phyloP scores from a whole-genome alignment of 2,113 vertebrate genomes.

The Semicossyphus pulcher region DNA sequence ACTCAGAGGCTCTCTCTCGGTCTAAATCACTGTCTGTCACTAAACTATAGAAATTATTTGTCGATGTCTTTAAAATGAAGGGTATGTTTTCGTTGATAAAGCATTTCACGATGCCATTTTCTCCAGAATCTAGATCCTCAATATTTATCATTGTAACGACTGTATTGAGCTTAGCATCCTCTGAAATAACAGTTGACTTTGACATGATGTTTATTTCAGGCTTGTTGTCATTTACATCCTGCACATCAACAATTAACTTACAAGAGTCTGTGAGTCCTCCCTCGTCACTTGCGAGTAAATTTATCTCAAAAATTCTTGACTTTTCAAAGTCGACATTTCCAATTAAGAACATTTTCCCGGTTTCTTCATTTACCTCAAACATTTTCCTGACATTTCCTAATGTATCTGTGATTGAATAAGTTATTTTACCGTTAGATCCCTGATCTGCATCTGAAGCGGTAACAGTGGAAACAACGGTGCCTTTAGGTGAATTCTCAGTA shows the following conservation, averaged over 20 bases:
- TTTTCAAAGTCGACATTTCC: constrained; percentile 81
- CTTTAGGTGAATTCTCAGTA: constrained; percentile 68
- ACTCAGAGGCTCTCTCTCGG: constrained; percentile 27
- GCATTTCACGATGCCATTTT: constrained; percentile 72
- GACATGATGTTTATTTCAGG: constrained; percentile 76
- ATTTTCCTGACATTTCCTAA: fast-evolving
- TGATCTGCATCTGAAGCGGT: constrained; percentile 78
- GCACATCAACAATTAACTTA: constrained; percentile 77
- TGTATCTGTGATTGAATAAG: constrained; percentile 71
- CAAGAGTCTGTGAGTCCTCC: constrained; percentile 74
- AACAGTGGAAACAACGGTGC: constrained; percentile 66
- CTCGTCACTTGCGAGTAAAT: constrained; percentile 74
- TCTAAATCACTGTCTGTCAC: constrained; percentile 71
- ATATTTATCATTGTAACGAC: constrained; percentile 82
- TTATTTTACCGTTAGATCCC: constrained; percentile 65
- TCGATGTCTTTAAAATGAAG: constrained; percentile 73
- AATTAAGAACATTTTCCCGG: constrained; percentile 67
- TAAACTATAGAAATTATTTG: constrained; percentile 81
- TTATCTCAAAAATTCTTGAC: constrained; percentile 60
- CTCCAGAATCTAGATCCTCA: constrained; percentile 38
- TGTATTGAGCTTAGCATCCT: constrained; percentile 78
- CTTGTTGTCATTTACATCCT: constrained; percentile 76
- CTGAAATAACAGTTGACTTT: constrained; percentile 64
- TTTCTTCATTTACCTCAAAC: constrained; percentile 67
- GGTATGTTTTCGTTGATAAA: constrained; percentile 61